Base-by-base conservation (phyloP, 2,888 invertebrate species). In the Lapara coniferarum region DNA sequence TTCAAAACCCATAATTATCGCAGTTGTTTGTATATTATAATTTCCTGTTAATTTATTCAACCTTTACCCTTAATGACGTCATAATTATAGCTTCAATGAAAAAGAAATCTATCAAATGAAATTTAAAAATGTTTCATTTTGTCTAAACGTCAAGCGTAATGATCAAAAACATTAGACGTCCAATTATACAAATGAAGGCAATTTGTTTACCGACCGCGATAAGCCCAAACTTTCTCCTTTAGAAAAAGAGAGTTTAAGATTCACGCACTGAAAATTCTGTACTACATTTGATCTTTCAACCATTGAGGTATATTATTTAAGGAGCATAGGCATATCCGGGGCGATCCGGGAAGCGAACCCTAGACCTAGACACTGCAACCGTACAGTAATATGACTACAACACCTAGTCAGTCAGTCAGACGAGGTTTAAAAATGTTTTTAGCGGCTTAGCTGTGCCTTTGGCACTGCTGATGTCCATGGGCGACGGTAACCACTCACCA, bases 121-220 rank as follows among this genome's bases (percentile, higher is more conserved):
- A 70, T 71, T 72, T 70, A 71, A 56, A 72, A 76, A 71, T 74
- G 72, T 72, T 74, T 78, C 73, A 78, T 78, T 78, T 72, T 71
- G 68, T 71, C 74, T 76, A 66, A 66, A 67, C 76, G 73, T 73
- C 74, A 68, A 67, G 67, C 73, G 72, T 81, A 82, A 81, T 79
- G 81, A 81, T 83, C 77, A 81, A 81, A 82, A 84, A 81, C 80
- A 81, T 83, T 80, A 81, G 78, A 82, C 77, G 80, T 79, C 79
- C 78, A 84, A 84, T 85, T 82, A 82, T 73, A 82, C 78, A 82
- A 85, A 85, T 83, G 81, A 84, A 81, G 81, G 79, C 78, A 84
- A 84, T 85, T 85, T 80, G 74, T 81, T 78, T 83, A 81, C 79
- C 77, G 77, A 78, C 78, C 71, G 77, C 76, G 53, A 71, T 76